Evolutionary conservation across 2,888 invertebrate species (phyloP), one percentile per base, ranked within the genome.

Genomic region (Polyploca ridens): DNA sequence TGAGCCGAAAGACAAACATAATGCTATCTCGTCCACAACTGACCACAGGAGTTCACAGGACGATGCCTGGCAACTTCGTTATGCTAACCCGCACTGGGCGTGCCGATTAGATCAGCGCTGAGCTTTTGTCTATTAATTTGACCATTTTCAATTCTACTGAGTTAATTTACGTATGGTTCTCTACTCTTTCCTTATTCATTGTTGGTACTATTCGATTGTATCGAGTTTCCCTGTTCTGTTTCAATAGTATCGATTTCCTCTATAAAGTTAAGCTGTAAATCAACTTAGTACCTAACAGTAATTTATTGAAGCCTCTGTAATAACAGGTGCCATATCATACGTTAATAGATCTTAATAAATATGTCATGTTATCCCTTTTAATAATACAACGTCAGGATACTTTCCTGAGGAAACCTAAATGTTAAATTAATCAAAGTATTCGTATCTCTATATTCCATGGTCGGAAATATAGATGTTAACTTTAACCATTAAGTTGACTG

Each of bases 401-500:
- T 16, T 3, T 35, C 5, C 5, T 7, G 6, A 35, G 4, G 35
- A 35, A 35, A 35, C 7, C 2, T 54, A 3, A 54, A 54, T 54
- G 54, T 54, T 19, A 54, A 54, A 54, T 41, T 41, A 41, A 41
- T 41, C 41, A 19, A n/a, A 19, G 19, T 19, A 10, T 4, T 54
- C 10, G n/a, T 10, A 19, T 10, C n/a, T 1, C 19, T 19, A 19
- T 54, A 16, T 10, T 16, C 49, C 3, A 41, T 41, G 11, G 41
- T 13, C 41, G 41, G 41, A 41, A 41, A 41, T 41, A 41, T 3
- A 41, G 41, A 41, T 11, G 41, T 13, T 19, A 54, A 54, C 49
- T 54, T 54, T 84, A 84, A 86, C 86, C 83, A 84, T 77, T 81
- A 70, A 74, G 68, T 75, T 65, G 69, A 76, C 66, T 70, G 67